Conservation (phyloP, 64 coral and sea anemone genomes). For the Cladopsammia gracilis region DNA sequence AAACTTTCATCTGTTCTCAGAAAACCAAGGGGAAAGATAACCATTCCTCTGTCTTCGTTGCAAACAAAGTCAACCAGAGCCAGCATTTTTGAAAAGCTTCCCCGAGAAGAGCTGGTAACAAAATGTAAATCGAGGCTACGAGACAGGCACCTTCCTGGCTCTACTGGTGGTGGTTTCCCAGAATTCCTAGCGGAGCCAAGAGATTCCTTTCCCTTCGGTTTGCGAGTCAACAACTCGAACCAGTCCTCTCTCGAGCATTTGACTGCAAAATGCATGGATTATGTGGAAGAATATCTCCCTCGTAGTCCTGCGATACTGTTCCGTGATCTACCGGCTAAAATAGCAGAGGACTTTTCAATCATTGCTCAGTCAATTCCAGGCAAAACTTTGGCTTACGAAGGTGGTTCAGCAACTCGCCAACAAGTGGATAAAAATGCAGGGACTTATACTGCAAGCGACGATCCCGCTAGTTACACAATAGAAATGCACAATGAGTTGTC, state of each 20-base stretch:
- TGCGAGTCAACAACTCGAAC: background rate
- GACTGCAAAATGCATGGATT: background rate
- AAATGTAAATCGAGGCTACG: background rate
- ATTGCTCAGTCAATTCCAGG: constrained; percentile 8
- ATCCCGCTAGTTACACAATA: constrained; percentile 50
- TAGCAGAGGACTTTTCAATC: constrained; percentile 23
- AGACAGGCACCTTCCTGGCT: constrained; percentile 11
- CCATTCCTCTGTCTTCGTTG: background rate
- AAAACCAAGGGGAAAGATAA: no score
- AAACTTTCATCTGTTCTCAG: no score
- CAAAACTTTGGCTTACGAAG: constrained; percentile 19
- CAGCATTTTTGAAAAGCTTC: background rate
- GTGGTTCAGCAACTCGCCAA: constrained; percentile 4
- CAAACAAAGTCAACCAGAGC: background rate
- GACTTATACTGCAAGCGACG: constrained; percentile 43
- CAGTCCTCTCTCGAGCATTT: constrained; percentile 32
- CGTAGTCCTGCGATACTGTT: constrained; percentile 29
- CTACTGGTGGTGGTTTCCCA: constrained; percentile 25
- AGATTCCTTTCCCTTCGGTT: constrained; percentile 20
- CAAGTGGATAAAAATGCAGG: background rate
- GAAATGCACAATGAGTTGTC: constrained; percentile 56
- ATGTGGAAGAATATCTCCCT: constrained; percentile 17
- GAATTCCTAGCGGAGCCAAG: constrained; percentile 40
- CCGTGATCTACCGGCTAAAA: constrained; percentile 31
- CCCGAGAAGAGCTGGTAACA: background rate